Base-by-base conservation (phyloP, 2,888 invertebrate species). In the Dugesia japonica region DNA sequence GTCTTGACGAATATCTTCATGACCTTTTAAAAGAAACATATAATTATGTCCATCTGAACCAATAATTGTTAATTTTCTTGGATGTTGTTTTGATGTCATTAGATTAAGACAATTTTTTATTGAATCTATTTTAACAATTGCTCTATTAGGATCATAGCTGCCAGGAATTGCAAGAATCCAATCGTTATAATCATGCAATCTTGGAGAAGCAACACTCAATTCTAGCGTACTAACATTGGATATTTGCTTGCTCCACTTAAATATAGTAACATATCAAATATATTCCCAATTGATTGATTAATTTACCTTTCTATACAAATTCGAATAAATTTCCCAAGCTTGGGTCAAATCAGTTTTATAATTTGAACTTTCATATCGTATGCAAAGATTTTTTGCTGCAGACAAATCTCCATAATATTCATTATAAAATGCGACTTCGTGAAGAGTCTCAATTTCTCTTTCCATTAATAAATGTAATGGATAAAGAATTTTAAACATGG, bases 291-390 rank as follows among this genome's bases (percentile, higher is more conserved):
- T 83, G 99, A 76, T 76, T 76, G 7, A 4, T 28, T 7, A 26
- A 71, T 31, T 33, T 4, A 76, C 97, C 80, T 94, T 89, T 28
- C 95, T 89, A 86, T 98, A 98, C 75, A 98, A 95, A 84, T 94
- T 92, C 86, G 98, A 99, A 86, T 99, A 99, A 42, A 95, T 87
- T 84, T 99, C 97, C 98, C 98, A 99, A 0, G 98, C 98, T 83
- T 94, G 94, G 83, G 94, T 94, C 79, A 99, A 85, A 82, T 99
- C 97, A 80, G 93, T 89, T 1, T 91, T 89, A 80, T 90, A 90
- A 0, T 90, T 89, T 0, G 92, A 91, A 27, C 89, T 88, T 87
- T 90, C 85, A 83, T 90, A 97, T 81, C 92, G 89, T 82, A 91
- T 89, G 83, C 97, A 98, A 91, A 93, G 95, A 81, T 94, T 93